These are phyloP conservation scores for Drosophila ficusphila DNA, from an alignment of 1,140 invertebrate genomes.

Conservation along the genomic window DNA sequence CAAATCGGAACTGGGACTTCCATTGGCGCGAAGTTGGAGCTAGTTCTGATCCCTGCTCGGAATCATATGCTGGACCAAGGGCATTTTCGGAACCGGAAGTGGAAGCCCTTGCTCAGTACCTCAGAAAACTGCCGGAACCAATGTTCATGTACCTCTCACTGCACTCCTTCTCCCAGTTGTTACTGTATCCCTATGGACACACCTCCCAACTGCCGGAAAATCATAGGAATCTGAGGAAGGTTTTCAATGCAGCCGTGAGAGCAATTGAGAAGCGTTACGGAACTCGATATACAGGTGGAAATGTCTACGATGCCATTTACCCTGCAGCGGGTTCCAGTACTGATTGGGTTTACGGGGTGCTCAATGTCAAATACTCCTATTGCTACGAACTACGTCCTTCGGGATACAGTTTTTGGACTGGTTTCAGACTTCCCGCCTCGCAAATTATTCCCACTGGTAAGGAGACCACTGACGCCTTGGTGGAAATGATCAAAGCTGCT, in stretches of 20 bases:
- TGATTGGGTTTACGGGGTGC: constrained; percentile 88
- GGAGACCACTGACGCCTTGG: constrained; percentile 83
- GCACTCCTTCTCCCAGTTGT: constrained; percentile 91
- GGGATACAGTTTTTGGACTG: constrained; percentile 85
- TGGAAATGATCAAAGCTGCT: constrained; percentile 80
- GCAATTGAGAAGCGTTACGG: constrained; percentile 87
- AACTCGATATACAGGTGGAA: constrained; percentile 86
- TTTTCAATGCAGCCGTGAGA: constrained; percentile 86
- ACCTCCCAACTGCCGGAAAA: constrained; percentile 86
- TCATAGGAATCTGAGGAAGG: constrained; percentile 86
- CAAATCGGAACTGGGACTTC: constrained; percentile 90
- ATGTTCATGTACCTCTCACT: constrained; percentile 86
- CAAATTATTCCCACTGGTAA: constrained; percentile 87
- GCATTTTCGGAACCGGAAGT: constrained; percentile 91
- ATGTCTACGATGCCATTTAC: constrained; percentile 73
- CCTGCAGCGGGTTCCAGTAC: constrained; percentile 87
- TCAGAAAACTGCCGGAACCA: constrained; percentile 34
- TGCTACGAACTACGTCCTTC: constrained; percentile 89
- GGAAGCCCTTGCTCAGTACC: constrained; percentile 79
- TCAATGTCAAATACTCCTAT: constrained; percentile 88
- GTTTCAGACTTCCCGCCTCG: constrained; percentile 89
- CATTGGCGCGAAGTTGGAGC: constrained; percentile 88
- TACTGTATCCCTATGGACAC: constrained; percentile 90
- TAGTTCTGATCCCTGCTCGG: constrained; percentile 88
- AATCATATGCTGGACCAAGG: constrained; percentile 88